Conservation (phyloP, 2,888 invertebrate species). For the Agrochola lychnidis region DNA sequence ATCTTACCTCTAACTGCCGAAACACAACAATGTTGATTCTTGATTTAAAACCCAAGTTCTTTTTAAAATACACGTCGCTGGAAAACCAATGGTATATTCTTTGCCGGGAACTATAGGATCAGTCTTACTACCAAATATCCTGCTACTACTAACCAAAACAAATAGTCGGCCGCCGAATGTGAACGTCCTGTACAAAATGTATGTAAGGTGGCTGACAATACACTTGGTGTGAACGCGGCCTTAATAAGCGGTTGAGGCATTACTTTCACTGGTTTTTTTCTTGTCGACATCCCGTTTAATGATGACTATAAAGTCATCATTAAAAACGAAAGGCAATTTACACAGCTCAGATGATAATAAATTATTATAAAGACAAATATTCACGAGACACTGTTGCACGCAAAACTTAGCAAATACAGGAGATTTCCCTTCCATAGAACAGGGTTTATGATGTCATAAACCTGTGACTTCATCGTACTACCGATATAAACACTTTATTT, state of each 20-base stretch:
- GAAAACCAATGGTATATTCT: background rate
- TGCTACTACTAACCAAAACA: too few species aligned
- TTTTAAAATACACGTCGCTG: background rate
- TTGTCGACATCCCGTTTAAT: background rate
- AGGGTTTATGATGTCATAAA: slow-evolving; percentile 72
- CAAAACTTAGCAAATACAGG: slow-evolving; percentile 59
- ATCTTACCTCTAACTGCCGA: too few species aligned
- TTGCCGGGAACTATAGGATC: background rate
- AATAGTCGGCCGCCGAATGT: too few species aligned
- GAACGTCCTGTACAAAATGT: too few species aligned
- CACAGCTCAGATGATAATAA: slow-evolving; percentile 7
- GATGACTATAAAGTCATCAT: background rate
- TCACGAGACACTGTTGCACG: slow-evolving; percentile 21
- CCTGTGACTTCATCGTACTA: slow-evolving; percentile 52
- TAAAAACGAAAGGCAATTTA: background rate
- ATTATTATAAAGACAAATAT: slow-evolving; percentile 23
- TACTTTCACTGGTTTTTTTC: too few species aligned
- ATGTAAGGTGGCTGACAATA: too few species aligned
- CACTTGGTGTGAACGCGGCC: too few species aligned
- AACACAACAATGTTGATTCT: too few species aligned
- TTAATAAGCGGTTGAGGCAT: too few species aligned
- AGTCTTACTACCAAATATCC: background rate
- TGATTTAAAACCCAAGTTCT: background rate
- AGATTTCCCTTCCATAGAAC: slow-evolving; percentile 60
- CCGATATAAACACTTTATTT: slow-evolving; percentile 57